Evolutionary conservation across 37 sponge, comb jelly and placozoan species (phyloP), one percentile per base, ranked within the genome.

Genomic region (Lycopodina hypogea): DNA sequence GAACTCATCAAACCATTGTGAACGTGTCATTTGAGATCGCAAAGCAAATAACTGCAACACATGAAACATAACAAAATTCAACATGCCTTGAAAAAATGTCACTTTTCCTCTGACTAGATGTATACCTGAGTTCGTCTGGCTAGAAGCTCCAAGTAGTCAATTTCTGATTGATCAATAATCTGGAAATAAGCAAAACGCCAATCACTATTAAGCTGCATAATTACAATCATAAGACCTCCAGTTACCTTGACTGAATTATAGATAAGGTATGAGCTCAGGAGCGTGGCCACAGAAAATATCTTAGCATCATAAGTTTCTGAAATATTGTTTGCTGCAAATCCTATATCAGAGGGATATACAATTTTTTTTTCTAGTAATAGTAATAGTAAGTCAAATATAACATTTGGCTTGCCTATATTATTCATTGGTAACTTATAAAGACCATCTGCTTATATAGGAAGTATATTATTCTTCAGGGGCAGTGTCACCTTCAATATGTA

Each of bases 221-320:
- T 67, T 4, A 48, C 18, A 40, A 19, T 35, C 19, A 73, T 22
- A 53, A 39, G 3, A 70, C 14, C 11, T 39, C 22, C 8, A 70
- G 24, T 70, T 32, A 90, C 94, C 87, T 95, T 95, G 23, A 95
- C 93, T n/a, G 96, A 95, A 70, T 95, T 95, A 80, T 88, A 95
- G 40, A 95, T 59, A 36, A 95, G 87, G 62, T 89, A 92, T n/a
- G 96, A 95, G 68, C 96, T 95, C 1, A 95, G 93, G 12, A 95
- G 78, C 26, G 89, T 81, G 9, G 96, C 73, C 24, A 95, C 96
- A 33, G 96, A 89, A 63, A 95, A 95, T 56, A 95, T 89, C 70
- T 95, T 95, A 24, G 96, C 96, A 87, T 95, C 96, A 60, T 95
- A 95, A 0, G 74, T 69, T 74, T 95, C 96, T 22, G 96, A 95